phyloP scores from a whole-genome alignment of 2,888 invertebrate genomes.

The Nomada fucata region DNA sequence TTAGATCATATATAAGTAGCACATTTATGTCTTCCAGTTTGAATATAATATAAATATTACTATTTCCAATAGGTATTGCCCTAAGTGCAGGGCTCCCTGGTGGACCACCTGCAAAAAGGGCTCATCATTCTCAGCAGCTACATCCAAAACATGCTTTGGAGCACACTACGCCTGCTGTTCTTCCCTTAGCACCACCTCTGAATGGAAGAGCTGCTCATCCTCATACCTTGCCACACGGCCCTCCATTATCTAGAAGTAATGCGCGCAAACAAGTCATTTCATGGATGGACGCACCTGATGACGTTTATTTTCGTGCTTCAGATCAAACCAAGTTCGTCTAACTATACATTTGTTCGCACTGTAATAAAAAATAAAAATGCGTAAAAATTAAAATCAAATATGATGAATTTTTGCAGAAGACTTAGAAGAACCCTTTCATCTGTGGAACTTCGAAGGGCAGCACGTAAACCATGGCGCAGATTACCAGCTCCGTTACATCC shows the following conservation, averaged over 20 bases:
- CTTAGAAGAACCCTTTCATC: conserved; percentile 92
- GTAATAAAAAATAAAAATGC: neutral
- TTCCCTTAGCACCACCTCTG: conserved; percentile 80
- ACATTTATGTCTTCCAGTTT: neutral
- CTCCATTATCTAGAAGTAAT: conserved; percentile 91
- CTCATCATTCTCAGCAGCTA: conserved; percentile 79
- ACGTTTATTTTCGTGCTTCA: conserved; percentile 97
- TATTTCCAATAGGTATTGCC: conserved; percentile 78
- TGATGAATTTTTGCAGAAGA: conserved; percentile 87
- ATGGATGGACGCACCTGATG: conserved; percentile 99
- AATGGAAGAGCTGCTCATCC: conserved; percentile 81
- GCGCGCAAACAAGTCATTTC: conserved; percentile 95
- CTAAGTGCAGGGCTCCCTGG: conserved; percentile 79
- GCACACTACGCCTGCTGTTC: conserved; percentile 76
- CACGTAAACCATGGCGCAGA: conserved; percentile 93
- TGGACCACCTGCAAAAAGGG: conserved; percentile 90
- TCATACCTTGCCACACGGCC: conserved; percentile 80
- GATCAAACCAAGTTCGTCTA: conserved; percentile 93
- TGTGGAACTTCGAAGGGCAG: conserved; percentile 92
- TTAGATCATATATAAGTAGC: conserved; percentile 12
- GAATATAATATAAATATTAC: conserved; percentile 19
- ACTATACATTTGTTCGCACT: neutral
- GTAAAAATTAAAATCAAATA: neutral
- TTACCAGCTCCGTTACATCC: conserved; percentile 81
- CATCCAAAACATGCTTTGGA: conserved; percentile 80